A percentile compares a stretch with the other conserved stretches of the same genome.
Evolutionary conservation across 2,888 invertebrate genomes (phyloP).

Genomic region (Liopterus haemorrhoidalis): DNA sequence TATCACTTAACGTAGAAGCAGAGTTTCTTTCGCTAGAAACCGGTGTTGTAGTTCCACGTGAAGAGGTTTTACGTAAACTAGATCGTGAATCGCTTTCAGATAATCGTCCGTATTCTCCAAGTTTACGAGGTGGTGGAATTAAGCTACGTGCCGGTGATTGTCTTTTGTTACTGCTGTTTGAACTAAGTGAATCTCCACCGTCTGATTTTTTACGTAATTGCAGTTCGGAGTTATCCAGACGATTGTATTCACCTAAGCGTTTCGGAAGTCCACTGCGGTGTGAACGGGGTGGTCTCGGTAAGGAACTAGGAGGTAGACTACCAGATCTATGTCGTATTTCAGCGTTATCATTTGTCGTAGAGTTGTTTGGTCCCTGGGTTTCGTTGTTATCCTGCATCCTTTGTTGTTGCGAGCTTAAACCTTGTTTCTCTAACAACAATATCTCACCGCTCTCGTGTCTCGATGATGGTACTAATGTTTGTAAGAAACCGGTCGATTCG

Average conservation of each 20-base stretch:
- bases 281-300: slow-evolving; percentile 64
- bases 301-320: slow-evolving; percentile 64
- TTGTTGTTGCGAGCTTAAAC: slow-evolving; percentile 69
- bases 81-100: slow-evolving; percentile 48
- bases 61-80: slow-evolving; percentile 41
- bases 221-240: slow-evolving; percentile 50
- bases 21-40: slow-evolving; percentile 50
- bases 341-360: background rate
- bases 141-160: slow-evolving; percentile 48
- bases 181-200: slow-evolving; percentile 44
- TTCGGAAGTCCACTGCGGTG: slow-evolving; percentile 44
- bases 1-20: slow-evolving; percentile 51
- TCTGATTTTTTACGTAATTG: slow-evolving; percentile 42
- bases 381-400: slow-evolving; percentile 50
- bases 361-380: slow-evolving; percentile 15
- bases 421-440: slow-evolving; percentile 68
- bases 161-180: slow-evolving; percentile 43
- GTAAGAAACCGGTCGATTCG: slow-evolving; percentile 33
- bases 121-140: slow-evolving; percentile 50
- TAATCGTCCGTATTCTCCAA: slow-evolving; percentile 55
- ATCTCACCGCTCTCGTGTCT: slow-evolving; percentile 60
- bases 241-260: slow-evolving; percentile 60
- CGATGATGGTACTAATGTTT: slow-evolving; percentile 38
- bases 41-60: slow-evolving; percentile 38
- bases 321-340: slow-evolving; percentile 44